Base-by-base conservation (phyloP, 2,888 invertebrate genomes). In the Andrena camellia region DNA sequence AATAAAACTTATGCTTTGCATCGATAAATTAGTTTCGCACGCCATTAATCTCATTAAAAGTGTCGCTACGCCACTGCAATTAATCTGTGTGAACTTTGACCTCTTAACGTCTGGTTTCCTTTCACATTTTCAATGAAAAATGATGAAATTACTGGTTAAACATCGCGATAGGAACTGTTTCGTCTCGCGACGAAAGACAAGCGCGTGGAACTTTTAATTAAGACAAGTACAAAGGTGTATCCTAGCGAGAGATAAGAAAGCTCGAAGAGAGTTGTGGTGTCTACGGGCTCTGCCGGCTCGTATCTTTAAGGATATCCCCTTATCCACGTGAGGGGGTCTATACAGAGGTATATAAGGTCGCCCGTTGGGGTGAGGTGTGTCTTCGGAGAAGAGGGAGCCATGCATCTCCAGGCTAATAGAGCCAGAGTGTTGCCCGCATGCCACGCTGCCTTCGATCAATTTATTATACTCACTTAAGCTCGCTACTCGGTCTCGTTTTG, bases 391-490 rank as follows among this genome's bases (percentile, higher is more conserved):
- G 72, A 88, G 85, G 84, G 75, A 83, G 83, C 85, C 83, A 91
- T 90, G 86, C 89, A 88, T 91, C 89, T 88, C 83, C 73, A 59
- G 74, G 83, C 86, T 90, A 89, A 90, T 90, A 90, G 90, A 90
- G 86, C 86, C 84, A 48, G 85, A 87, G 87, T 83, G 90, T 90
- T 88, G 87, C 90, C 90, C 89, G 90, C 90, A 89, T 91, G 84
- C 89, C 89, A 81, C 81, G 80, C 83, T 84, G 78, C 83, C 88
- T 88, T 84, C 86, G 87, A 90, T 91, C 90, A 89, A 91, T 91
- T 91, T 91, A 91, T 91, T 90, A 90, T 88, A 83, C 90, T 88
- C 88, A 75, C 88, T 90, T 89, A 89, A 89, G 84, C 87, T 79
- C 74, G 79, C 82, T 80, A 78, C 83, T 78, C 69, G 69, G 69